Base-by-base conservation (phyloP, 1,140 invertebrate genomes). In the Agrypnia vestita region DNA sequence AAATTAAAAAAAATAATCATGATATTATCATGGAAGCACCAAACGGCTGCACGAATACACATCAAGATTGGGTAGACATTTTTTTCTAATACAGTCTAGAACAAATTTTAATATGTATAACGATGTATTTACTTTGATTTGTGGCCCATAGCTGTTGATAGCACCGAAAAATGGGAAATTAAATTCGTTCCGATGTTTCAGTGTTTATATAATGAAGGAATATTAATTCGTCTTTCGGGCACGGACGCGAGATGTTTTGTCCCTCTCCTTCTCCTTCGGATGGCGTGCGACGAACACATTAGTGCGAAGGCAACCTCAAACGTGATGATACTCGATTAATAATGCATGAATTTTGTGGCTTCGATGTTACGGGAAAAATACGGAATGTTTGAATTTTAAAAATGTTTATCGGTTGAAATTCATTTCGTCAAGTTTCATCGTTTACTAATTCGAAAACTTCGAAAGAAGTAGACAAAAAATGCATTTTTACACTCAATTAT, bases 91-190 rank as follows among this genome's bases (percentile, higher is more conserved):
- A 25, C 61, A 25, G 25, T 25, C 61, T 64, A 64, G 25, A 64
- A 64, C 61, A n/a, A 35, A 25, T 64, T 64, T 64, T 25, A 35
- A 25, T 64, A 43, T 64, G 25, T 64, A 64, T 64, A 64, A 64
- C 61, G 61, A 64, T 64, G 61, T 64, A 35, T 64, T 64, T 64
- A 64, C 35, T 62, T 64, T 64, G 61, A 64, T 64, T 64, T 64
- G 61, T 64, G 61, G 19, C 19, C 25, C 35, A 64, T 35, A 64
- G 61, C 25, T 35, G 61, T 25, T 64, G 61, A 64, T 64, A 64
- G 61, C 4, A 10, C 3, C 25, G 35, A 64, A 35, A 64, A 64
- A 64, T 64, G 61, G 35, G 35, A 64, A 64, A 64, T 64, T 64
- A 64, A 64, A 64, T 64, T 35, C 61, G 25, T 4, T 13, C 19